A percentile compares a stretch with the other conserved stretches of the same genome.
Evolutionary conservation across 2,888 invertebrate genomes (phyloP).

Genomic region (Adelphocoris suturalis): DNA sequence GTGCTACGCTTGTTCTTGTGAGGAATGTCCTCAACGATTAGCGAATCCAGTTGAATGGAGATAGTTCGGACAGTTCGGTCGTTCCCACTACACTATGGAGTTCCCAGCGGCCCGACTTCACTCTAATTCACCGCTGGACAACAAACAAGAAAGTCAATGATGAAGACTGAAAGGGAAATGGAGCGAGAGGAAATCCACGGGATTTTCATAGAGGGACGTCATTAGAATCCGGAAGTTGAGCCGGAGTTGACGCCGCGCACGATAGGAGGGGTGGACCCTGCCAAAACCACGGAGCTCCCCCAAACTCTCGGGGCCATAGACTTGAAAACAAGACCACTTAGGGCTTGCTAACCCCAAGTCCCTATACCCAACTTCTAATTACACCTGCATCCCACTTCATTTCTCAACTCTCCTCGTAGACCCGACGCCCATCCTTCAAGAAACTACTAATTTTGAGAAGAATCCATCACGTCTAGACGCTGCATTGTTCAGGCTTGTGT

Average conservation of each 20-base stretch:
- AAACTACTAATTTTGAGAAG: constrained; percentile 19
- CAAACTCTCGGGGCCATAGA: constrained; percentile 19
- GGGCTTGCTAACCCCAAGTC: constrained; percentile 45
- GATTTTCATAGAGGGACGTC: constrained; percentile 25
- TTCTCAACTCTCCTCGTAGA: constrained; percentile 38
- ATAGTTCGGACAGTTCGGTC: not conserved
- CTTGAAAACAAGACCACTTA: constrained; percentile 65
- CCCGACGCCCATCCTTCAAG: not conserved
- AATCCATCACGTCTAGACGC: not conserved
- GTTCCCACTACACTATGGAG: not conserved
- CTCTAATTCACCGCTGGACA: not conserved
- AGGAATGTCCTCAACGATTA: not conserved
- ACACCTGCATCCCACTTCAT: constrained; percentile 66
- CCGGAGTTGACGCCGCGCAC: not conserved
- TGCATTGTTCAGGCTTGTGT: not conserved
- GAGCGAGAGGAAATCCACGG: not conserved
- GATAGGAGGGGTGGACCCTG: constrained; percentile 15
- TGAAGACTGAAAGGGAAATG: not conserved
- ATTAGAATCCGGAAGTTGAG: constrained; percentile 45
- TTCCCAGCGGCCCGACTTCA: not conserved
- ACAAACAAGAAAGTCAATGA: constrained; percentile 7
- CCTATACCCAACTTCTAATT: constrained; percentile 52
- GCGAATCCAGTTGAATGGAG: not conserved
- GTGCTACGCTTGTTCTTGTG: too few relatives aligned
- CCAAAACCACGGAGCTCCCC: constrained; percentile 51